Conservation (phyloP, 2,888 invertebrate genomes). For the Phasia obesa region DNA sequence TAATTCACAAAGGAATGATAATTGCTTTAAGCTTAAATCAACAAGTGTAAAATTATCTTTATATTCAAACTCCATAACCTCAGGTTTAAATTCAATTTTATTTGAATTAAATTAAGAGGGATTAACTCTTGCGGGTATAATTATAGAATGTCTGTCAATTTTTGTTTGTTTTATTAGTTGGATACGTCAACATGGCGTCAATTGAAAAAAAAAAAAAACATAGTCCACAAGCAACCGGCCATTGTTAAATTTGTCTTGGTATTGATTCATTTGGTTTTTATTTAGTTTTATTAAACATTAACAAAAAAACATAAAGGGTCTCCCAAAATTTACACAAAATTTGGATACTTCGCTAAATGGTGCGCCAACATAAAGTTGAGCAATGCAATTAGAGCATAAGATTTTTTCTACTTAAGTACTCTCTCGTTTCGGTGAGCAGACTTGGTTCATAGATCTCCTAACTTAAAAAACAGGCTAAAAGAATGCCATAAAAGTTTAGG, state of each 20-base stretch:
- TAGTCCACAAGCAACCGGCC: not conserved
- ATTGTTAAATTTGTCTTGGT: not conserved
- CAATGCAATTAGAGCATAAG: no score
- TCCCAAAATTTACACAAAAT: no score
- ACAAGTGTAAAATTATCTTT: not conserved
- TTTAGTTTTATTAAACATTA: no score
- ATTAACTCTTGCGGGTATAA: not conserved
- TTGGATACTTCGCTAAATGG: no score
- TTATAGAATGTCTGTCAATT: constrained; percentile 1
- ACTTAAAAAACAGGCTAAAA: no score
- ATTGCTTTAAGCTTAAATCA: not conserved
- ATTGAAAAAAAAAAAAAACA: not conserved
- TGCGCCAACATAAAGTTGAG: no score
- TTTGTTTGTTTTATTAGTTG: constrained; percentile 1
- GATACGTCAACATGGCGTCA: constrained; percentile 11
- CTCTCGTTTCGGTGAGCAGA: no score
- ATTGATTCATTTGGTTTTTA: no score
- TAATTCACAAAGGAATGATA: constrained; percentile 33
- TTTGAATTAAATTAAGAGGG: constrained; percentile 10
- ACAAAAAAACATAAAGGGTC: no score
- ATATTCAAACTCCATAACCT: not conserved
- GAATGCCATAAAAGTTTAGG: no score
- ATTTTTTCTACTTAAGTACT: no score
- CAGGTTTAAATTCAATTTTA: constrained; percentile 6
- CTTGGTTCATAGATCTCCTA: no score